Evolutionary conservation across 2,113 vertebrate genomes (phyloP), one percentile per base, ranked within the genome.

Genomic region (Protomyctophum bolini): DNA sequence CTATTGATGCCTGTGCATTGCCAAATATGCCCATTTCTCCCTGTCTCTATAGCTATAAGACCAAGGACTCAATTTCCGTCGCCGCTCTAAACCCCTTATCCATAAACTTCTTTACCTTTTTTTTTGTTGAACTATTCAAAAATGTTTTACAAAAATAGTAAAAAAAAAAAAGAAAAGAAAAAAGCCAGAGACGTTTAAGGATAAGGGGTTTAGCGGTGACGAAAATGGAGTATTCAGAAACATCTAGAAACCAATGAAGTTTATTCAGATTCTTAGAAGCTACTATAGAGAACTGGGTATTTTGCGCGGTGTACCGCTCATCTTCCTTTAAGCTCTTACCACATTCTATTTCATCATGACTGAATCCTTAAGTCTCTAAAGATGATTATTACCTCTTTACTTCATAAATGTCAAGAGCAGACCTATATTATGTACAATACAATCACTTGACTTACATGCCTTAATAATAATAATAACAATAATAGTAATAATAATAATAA

Each of bases 401-500:
- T 6, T 47, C 10, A 10, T 4, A 48, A 14, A 12, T 29, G 12
- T 15, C 21, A 65, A n/a, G 52, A 45, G 49, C 8, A 56, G 45
- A 46, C 51, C 52, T 28, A 33, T 51, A 41, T 21, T 28, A 33
- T 51, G 14, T 21, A 21, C 21, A 21, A 21, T 21, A 21, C 28
- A 14, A 14, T n/a, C 57, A 69, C 21, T 50, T 69, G 67, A 60
- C 67, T 21, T 60, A 60, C 8, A 59, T 69, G 4, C 21, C 28
- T 21, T 50, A 11, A 21, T 21, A 21, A 21, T 21, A 21, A 21
- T 21, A 21, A 21, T 21, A 21, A 21, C 2, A 21, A 21, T 21
- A 21, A 21, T 21, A 21, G 2, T 21, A 21, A 21, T 21, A 21
- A 21, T 21, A 21, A 21, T 21, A 21, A 21, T 21, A 21, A 21